Percentiles rank a stretch among this genome's conserved stretches.
Evolutionary conservation across 2,888 invertebrate genomes (phyloP).

Genomic region (Lasioglossum vierecki): DNA sequence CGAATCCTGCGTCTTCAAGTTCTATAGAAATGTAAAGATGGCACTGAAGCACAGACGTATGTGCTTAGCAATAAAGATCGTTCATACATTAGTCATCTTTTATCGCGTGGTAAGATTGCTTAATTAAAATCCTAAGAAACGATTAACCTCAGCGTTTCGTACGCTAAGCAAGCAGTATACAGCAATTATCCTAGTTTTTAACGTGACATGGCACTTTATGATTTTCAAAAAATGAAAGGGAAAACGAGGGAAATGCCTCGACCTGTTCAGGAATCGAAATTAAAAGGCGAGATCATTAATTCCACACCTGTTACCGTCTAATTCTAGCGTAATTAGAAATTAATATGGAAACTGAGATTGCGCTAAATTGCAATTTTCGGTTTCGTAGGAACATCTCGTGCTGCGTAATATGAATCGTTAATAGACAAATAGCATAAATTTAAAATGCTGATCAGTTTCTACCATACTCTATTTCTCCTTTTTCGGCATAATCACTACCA

Average conservation of each 20-base stretch:
- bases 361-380: not conserved
- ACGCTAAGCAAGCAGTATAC: not conserved
- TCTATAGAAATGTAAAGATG: not conserved
- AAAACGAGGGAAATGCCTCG: not conserved
- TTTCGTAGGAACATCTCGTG: constrained; percentile 2
- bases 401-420: not conserved
- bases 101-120: not conserved
- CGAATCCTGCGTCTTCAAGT: not conserved
- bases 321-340: constrained; percentile 3
- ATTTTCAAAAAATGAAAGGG: constrained; percentile 3
- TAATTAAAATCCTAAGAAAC: constrained; percentile 4
- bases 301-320: not conserved
- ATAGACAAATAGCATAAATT: not conserved
- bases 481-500: not conserved
- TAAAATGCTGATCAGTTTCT: not conserved
- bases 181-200: not conserved
- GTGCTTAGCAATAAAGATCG: not conserved
- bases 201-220: not conserved
- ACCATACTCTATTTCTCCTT: not conserved
- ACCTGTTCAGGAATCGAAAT: constrained; percentile 17
- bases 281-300: constrained; percentile 14
- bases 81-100: not conserved
- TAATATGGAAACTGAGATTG: constrained; percentile 1
- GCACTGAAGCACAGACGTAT: not conserved
- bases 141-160: not conserved